Conservation (phyloP, 2,113 vertebrate species). For the Agelaius phoeniceus region DNA sequence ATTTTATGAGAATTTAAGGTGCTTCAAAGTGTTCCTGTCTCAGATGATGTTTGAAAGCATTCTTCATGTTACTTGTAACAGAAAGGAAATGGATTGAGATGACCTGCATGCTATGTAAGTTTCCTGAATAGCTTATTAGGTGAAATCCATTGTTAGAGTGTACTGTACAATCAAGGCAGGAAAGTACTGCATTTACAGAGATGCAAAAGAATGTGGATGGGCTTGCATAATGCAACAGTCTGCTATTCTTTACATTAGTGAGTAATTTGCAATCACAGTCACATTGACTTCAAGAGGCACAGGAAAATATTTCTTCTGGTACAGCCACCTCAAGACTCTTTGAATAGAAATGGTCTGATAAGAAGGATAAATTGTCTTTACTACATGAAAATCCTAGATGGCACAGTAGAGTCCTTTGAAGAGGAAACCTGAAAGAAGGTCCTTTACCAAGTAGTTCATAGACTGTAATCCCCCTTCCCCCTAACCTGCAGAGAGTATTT, state of each 20-base stretch:
- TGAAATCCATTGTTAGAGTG: background rate
- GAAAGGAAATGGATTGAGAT: background rate
- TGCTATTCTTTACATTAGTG: background rate
- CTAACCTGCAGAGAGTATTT: background rate
- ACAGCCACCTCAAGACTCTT: constrained; percentile 5
- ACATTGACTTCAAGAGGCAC: background rate
- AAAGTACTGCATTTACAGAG: constrained; percentile 3
- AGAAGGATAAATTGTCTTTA: background rate
- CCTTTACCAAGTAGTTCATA: background rate
- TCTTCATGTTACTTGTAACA: constrained; percentile 54
- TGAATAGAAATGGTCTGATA: background rate
- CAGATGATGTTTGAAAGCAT: constrained; percentile 44
- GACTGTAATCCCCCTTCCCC: background rate
- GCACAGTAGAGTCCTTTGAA: background rate
- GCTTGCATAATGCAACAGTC: constrained; percentile 52
- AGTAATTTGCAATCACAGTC: background rate
- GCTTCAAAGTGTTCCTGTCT: constrained; percentile 13
- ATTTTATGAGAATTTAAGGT: constrained; percentile 16
- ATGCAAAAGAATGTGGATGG: background rate
- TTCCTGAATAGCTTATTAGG: constrained; percentile 37
- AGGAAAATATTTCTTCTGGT: background rate
- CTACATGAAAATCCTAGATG: background rate
- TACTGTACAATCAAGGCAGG: background rate
- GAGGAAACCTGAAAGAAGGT: background rate
- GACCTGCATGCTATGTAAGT: background rate